These are phyloP conservation scores for Cossypha caffra DNA, from an alignment of 2,797 vertebrate genomes.

Conservation along the genomic window DNA sequence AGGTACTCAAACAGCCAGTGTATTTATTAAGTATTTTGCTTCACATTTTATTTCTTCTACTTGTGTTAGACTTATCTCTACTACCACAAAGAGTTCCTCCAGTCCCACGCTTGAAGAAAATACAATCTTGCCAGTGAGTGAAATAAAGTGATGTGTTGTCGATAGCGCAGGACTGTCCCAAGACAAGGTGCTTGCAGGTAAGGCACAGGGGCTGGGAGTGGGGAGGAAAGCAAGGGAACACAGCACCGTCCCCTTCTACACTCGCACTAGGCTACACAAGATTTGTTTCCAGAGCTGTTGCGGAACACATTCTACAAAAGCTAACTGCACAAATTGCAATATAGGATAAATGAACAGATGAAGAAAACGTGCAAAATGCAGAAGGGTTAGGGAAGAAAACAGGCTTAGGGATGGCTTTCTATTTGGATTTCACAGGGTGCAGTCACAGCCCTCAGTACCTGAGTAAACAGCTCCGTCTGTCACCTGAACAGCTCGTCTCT, in stretches of 20 bases:
- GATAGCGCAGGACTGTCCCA: background rate
- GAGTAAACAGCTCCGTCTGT: slow-evolving; percentile 21
- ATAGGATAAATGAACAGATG: background rate
- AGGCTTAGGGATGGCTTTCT: background rate
- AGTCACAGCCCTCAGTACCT: slow-evolving; percentile 40
- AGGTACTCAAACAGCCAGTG: background rate
- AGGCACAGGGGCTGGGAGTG: background rate
- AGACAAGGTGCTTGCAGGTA: background rate
- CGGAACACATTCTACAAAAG: background rate
- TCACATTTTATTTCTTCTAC: background rate
- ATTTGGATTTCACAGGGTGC: background rate
- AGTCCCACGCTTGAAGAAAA: background rate
- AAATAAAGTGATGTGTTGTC: background rate
- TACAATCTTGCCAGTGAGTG: background rate
- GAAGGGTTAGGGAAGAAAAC: background rate
- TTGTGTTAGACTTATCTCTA: background rate
- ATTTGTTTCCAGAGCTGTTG: background rate
- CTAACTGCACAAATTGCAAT: background rate
- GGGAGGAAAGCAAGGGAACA: background rate
- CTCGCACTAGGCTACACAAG: background rate
- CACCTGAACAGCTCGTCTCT: background rate
- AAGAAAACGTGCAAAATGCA: background rate
- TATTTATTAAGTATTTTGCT: background rate
- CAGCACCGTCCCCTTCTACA: background rate
- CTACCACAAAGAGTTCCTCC: background rate